Conservation (phyloP, 2,888 invertebrate species). For the Heliconius ethilla region DNA sequence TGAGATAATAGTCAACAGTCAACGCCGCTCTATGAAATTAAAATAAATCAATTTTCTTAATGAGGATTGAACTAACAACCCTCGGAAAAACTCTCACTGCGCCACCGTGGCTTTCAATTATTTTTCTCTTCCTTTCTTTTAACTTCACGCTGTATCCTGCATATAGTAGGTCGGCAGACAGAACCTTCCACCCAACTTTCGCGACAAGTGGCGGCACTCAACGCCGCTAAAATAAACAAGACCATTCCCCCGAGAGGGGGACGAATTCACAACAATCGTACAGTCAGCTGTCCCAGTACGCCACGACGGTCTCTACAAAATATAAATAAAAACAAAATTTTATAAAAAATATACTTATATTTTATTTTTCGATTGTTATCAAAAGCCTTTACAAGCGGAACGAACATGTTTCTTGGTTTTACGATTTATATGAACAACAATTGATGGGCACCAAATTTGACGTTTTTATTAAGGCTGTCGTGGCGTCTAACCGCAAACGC, state of each 20-base stretch:
- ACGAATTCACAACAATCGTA: too few relatives aligned
- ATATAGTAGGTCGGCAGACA: background rate
- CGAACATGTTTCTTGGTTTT: background rate
- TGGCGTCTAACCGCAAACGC: background rate
- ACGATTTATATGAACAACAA: background rate
- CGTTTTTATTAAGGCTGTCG: background rate
- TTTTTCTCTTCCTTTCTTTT: background rate
- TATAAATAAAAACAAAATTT: background rate
- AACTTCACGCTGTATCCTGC: background rate
- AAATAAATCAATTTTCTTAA: too few relatives aligned
- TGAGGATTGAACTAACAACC: too few relatives aligned
- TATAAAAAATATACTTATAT: background rate
- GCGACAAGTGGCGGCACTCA: too few relatives aligned
- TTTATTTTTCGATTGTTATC: background rate
- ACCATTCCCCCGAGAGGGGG: too few relatives aligned
- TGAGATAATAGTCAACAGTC: too few relatives aligned
- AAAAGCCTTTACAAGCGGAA: background rate
- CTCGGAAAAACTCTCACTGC: too few relatives aligned
- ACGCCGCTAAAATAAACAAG: too few relatives aligned
- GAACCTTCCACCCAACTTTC: too few relatives aligned
- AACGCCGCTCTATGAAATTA: too few relatives aligned
- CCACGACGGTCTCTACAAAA: background rate
- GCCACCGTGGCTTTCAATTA: too few relatives aligned
- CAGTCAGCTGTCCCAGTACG: too few relatives aligned
- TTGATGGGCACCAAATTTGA: background rate